These are phyloP conservation scores for Entelurus aequoreus DNA, from an alignment of 2,113 vertebrate genomes.

Conservation along the genomic window DNA sequence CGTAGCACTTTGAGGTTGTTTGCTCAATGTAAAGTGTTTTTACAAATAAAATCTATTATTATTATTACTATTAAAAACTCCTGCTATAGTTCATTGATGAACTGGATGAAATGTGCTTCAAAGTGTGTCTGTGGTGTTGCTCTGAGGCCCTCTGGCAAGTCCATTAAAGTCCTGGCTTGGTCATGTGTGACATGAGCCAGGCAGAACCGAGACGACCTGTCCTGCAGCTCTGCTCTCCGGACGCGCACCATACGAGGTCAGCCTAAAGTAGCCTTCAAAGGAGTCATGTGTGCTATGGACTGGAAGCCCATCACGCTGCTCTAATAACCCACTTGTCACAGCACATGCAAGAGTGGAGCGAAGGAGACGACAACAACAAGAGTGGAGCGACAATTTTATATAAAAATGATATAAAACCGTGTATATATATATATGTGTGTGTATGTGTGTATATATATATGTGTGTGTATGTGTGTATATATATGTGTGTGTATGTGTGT, in stretches of 20 bases:
- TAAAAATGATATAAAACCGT: too few species aligned
- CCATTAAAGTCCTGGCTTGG: slow-evolving; percentile 22
- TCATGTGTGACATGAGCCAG: slow-evolving; percentile 32
- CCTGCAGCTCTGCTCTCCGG: slow-evolving; percentile 12
- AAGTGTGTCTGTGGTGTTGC: neutral
- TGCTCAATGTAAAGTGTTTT: too few species aligned
- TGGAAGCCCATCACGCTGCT: slow-evolving; percentile 41
- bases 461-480: too few species aligned
- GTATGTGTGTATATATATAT: too few species aligned
- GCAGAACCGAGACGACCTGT: slow-evolving; percentile 20
- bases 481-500: too few species aligned
- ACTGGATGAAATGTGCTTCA: too few species aligned
- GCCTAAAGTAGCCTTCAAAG: slow-evolving; percentile 3
- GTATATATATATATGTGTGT: too few species aligned
- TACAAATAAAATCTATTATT: too few species aligned
- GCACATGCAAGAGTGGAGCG: slow-evolving; percentile 6
- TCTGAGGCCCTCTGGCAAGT: slow-evolving; percentile 1
- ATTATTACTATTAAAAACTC: too few species aligned
- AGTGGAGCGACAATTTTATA: too few species aligned
- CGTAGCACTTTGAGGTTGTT: too few species aligned
- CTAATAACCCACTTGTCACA: slow-evolving; percentile 50
- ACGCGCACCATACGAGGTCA: slow-evolving; percentile 9
- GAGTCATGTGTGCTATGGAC: slow-evolving; percentile 38
- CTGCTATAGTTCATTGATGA: too few species aligned
- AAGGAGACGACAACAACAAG: neutral